A percentile compares a stretch with the other conserved stretches of the same genome.
These are phyloP conservation scores for Sarcophaga bullata DNA, from an alignment of 1,140 invertebrate genomes.

Conservation along the genomic window DNA sequence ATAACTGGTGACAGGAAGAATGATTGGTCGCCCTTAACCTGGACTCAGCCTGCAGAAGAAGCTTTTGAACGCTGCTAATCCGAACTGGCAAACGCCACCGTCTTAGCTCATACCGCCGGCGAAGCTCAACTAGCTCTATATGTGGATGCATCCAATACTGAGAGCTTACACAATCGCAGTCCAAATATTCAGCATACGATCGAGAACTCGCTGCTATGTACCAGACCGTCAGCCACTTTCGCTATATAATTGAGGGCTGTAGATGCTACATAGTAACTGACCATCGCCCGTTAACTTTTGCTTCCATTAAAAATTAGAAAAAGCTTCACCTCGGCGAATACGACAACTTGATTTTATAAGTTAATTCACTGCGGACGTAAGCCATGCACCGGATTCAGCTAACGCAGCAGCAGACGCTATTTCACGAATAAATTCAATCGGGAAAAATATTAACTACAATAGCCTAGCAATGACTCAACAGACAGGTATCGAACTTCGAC, in stretches of 20 bases:
- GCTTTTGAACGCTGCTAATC: background rate
- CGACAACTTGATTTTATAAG: slow-evolving; percentile 62
- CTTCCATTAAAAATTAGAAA: slow-evolving; percentile 56
- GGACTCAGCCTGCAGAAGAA: no score
- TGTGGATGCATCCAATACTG: background rate
- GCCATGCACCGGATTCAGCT: slow-evolving; percentile 55
- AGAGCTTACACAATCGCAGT: background rate
- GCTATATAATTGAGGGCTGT: slow-evolving; percentile 55
- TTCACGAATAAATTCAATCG: background rate
- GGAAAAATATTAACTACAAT: slow-evolving; percentile 45
- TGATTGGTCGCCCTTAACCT: no score
- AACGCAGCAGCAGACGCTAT: slow-evolving; percentile 52
- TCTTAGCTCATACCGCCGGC: background rate
- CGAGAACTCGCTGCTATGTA: background rate
- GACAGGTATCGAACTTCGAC: background rate
- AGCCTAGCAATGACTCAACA: background rate
- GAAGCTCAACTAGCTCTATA: background rate
- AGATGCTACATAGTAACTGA: slow-evolving; percentile 61
- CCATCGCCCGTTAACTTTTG: slow-evolving; percentile 63
- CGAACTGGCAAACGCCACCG: background rate
- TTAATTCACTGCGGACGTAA: slow-evolving; percentile 61
- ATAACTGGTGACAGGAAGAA: no score
- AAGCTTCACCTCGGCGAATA: slow-evolving; percentile 52
- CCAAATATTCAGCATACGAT: background rate
- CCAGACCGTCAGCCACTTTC: background rate